Conservation (phyloP, 2,888 invertebrate species). For the Carcina quercana region DNA sequence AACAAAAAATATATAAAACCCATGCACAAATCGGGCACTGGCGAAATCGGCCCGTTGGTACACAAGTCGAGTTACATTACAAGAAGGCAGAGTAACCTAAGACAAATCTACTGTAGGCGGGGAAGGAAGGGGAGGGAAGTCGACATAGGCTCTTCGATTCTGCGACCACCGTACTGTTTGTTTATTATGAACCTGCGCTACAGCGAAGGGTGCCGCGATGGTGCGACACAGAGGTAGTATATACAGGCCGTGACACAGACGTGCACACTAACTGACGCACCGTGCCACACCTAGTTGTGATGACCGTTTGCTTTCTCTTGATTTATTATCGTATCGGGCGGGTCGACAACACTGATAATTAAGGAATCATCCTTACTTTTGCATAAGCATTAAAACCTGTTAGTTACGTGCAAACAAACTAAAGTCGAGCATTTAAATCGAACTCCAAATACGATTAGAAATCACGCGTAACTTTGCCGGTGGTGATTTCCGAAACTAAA, state of each 20-base stretch:
- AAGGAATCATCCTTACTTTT: conserved; percentile 3
- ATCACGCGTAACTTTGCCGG: too few relatives aligned
- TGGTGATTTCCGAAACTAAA: too few relatives aligned
- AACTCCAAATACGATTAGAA: too few relatives aligned
- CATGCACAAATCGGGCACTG: conserved; percentile 61
- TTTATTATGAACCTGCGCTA: conserved; percentile 5
- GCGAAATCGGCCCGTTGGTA: conserved; percentile 45
- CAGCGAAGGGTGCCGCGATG: conserved; percentile 2
- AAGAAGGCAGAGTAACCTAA: conserved; percentile 34
- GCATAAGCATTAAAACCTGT: background rate
- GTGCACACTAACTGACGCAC: conserved; percentile 50
- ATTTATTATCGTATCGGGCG: conserved; percentile 44
- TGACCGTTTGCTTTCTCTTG: conserved; percentile 59
- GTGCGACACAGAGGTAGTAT: conserved; percentile 12
- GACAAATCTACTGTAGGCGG: conserved; percentile 31
- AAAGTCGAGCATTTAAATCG: too few relatives aligned
- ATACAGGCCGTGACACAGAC: conserved; percentile 29
- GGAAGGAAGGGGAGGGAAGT: conserved; percentile 21
- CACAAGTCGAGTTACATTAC: conserved; percentile 32
- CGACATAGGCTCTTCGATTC: conserved; percentile 53
- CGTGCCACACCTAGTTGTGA: conserved; percentile 69
- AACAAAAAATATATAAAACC: conserved; percentile 37
- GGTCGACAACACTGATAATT: conserved; percentile 48
- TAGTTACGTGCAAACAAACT: too few relatives aligned
- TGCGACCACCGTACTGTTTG: conserved; percentile 52